Percentiles rank a stretch among this genome's conserved stretches.
Conservation (phyloP, 2,113 vertebrate genomes). For the Nothocercus julius region DNA sequence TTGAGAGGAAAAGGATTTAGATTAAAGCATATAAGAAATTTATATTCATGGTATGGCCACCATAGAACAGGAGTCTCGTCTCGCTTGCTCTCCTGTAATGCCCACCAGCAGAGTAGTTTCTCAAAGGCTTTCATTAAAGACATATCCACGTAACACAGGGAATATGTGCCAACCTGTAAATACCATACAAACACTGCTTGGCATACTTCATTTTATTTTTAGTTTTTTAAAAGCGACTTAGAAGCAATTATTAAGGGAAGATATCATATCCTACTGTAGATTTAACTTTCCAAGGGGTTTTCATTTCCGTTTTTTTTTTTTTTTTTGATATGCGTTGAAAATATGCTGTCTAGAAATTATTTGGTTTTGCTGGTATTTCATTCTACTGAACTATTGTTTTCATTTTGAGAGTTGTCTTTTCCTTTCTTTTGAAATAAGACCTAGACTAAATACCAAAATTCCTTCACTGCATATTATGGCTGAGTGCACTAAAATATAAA, state of each 20-base stretch:
- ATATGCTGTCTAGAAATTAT: conserved; percentile 2
- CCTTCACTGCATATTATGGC: conserved; percentile 57
- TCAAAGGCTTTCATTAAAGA: background rate
- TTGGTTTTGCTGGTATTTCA: background rate
- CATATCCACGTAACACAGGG: rapidly evolving
- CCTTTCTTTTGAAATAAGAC: conserved; percentile 47
- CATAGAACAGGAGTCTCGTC: background rate
- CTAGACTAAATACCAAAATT: conserved; percentile 57
- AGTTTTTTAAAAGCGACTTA: background rate
- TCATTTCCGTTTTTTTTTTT: background rate
- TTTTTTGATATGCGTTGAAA: conserved; percentile 14
- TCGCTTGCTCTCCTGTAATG: background rate
- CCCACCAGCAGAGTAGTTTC: background rate
- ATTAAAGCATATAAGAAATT: background rate
- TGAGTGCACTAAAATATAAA: conserved; percentile 82
- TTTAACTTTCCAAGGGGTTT: background rate
- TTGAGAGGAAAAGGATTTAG: background rate
- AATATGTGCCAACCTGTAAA: background rate
- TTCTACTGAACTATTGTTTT: conserved; percentile 38
- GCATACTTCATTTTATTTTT: background rate
- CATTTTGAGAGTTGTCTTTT: background rate
- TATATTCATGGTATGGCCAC: background rate
- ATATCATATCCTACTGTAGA: background rate
- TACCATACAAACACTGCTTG: background rate
- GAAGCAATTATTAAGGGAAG: background rate